phyloP scores from a whole-genome alignment of 2,797 vertebrate species.

The Euthynnus affinis region DNA sequence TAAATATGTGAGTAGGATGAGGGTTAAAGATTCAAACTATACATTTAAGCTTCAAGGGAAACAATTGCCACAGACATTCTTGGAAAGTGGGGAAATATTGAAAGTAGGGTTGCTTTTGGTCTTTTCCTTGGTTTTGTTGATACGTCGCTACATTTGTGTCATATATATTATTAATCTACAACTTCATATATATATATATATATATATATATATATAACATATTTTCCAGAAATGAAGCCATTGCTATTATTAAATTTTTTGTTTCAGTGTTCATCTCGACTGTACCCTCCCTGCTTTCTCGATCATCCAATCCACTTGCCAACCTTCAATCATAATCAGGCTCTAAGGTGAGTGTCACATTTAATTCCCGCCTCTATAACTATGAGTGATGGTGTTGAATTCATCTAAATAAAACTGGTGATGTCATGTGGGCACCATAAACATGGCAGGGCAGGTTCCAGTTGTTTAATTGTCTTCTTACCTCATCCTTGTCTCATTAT shows the following conservation, averaged over 20 bases:
- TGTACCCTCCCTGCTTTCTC: neutral
- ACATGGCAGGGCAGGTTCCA: conserved; percentile 8
- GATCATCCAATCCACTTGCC: neutral
- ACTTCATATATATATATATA: neutral
- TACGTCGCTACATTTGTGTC: neutral
- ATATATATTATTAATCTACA: neutral
- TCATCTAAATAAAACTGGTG: conserved; percentile 44
- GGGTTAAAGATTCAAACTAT: too few species aligned
- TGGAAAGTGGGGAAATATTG: neutral
- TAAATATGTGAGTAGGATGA: too few species aligned
- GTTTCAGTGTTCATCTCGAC: neutral
- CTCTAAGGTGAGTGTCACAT: conserved; percentile 54
- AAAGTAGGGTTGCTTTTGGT: neutral
- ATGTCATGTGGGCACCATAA: conserved; percentile 54
- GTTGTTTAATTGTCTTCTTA: conserved; percentile 52
- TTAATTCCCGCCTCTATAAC: conserved; percentile 44
- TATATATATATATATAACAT: neutral
- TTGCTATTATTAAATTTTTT: neutral
- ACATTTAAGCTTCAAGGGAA: too few species aligned
- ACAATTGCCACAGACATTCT: neutral
- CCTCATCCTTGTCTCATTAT: conserved; percentile 50
- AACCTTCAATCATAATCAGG: conserved; percentile 30
- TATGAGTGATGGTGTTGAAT: conserved; percentile 42
- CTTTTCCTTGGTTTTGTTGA: neutral
- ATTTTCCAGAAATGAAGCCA: neutral